Percentiles rank a stretch among this genome's conserved stretches.
Conservation (phyloP, 1,140 invertebrate species). For the Lordiphosa clarofinis region DNA sequence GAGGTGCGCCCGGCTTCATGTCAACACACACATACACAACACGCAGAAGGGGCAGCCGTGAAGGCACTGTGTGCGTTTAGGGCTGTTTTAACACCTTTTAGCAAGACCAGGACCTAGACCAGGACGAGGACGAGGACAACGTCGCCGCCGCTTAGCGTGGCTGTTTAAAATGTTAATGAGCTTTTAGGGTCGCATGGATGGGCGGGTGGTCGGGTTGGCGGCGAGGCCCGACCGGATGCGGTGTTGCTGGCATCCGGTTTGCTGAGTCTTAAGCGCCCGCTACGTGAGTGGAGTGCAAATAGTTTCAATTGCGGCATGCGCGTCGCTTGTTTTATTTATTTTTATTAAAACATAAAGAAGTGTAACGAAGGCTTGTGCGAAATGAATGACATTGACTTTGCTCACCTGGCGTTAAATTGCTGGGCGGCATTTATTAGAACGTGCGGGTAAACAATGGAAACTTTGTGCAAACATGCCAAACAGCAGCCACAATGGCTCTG, state of each 20-base stretch:
- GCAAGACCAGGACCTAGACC: constrained; percentile 9
- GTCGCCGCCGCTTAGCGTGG: constrained; percentile 60
- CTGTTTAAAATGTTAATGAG: constrained; percentile 78
- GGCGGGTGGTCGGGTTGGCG: constrained; percentile 15
- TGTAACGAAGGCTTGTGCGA: constrained; percentile 31
- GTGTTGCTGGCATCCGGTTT: constrained; percentile 70
- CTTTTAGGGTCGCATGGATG: constrained; percentile 58
- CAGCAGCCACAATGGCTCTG: constrained; percentile 12
- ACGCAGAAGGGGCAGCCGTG: constrained; percentile 17
- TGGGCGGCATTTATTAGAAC: constrained; percentile 59
- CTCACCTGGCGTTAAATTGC: constrained; percentile 73
- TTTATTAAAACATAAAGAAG: constrained; percentile 77
- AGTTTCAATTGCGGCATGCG: constrained; percentile 76
- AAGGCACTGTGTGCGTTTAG: constrained; percentile 50
- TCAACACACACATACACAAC: constrained; percentile 47
- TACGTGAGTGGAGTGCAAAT: constrained; percentile 78
- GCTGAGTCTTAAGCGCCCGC: constrained; percentile 65
- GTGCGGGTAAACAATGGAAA: constrained; percentile 37
- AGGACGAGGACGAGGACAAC: constrained; percentile 16
- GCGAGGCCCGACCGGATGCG: constrained; percentile 52
- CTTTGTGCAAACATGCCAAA: constrained; percentile 19
- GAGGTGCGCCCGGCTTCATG: constrained; percentile 75
- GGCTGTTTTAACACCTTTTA: constrained; percentile 73
- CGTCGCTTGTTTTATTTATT: constrained; percentile 76
- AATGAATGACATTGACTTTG: constrained; percentile 73